Percentiles rank a stretch among this genome's conserved stretches.
These are phyloP conservation scores for Hyperopisus bebe DNA, from an alignment of 2,113 vertebrate genomes.

Conservation along the genomic window DNA sequence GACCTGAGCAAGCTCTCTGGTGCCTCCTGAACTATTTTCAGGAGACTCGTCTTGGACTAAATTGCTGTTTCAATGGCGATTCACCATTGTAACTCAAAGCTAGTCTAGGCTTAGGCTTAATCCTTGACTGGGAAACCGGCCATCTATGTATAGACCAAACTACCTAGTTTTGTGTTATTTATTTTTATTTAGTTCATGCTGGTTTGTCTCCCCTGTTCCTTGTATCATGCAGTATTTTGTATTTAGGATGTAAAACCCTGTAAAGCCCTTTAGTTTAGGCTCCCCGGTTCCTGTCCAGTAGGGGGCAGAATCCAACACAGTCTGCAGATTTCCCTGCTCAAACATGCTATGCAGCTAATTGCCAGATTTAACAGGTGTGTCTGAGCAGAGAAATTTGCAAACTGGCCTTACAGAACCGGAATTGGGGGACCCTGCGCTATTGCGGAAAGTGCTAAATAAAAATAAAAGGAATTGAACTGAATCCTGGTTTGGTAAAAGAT, in stretches of 20 bases:
- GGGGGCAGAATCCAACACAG: background rate
- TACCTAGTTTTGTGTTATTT: background rate
- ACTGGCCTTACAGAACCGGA: background rate
- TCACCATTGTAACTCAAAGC: no score
- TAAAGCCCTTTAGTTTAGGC: background rate
- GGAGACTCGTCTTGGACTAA: no score
- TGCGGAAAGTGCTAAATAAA: background rate
- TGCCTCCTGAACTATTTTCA: background rate
- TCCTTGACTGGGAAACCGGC: no score
- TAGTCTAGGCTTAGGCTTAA: no score
- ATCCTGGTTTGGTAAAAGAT: background rate
- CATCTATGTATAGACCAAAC: background rate
- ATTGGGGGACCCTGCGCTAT: background rate
- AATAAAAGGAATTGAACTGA: background rate
- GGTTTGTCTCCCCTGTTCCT: background rate
- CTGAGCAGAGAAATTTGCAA: background rate
- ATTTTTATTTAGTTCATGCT: background rate
- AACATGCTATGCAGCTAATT: no score
- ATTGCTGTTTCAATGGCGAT: no score
- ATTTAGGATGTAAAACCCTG: background rate
- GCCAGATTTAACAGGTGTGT: no score
- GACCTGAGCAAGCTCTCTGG: background rate
- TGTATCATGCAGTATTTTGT: background rate
- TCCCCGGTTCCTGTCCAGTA: background rate
- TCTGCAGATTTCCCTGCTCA: no score